Conservation (phyloP, 2,888 invertebrate species). For the Penaeus monodon region DNA sequence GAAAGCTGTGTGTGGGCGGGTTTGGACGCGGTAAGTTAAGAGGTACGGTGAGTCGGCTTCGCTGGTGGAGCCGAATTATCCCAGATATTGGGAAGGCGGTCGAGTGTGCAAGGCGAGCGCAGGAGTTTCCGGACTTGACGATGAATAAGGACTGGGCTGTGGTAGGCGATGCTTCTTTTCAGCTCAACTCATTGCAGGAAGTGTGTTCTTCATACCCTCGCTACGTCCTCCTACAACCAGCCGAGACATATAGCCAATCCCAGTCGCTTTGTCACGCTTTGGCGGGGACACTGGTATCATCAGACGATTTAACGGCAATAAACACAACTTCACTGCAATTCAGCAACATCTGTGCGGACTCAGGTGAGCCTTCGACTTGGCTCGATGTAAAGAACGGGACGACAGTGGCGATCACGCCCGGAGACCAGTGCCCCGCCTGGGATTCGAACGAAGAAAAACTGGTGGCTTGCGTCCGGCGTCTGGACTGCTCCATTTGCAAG, state of each 20-base stretch:
- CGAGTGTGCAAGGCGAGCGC: background rate
- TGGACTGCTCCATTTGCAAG: constrained; percentile 46
- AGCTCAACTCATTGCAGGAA: background rate
- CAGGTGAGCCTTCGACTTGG: constrained; percentile 39
- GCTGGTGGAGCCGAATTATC: constrained; percentile 9
- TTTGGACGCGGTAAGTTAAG: constrained; percentile 5
- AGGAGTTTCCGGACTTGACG: background rate
- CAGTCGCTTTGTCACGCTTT: constrained; percentile 18
- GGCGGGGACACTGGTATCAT: constrained; percentile 5
- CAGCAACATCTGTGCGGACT: constrained; percentile 22
- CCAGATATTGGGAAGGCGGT: background rate
- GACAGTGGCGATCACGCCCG: background rate
- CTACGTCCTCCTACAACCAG: constrained; percentile 20
- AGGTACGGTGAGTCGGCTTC: constrained; percentile 19
- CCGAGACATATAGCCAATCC: constrained; percentile 20
- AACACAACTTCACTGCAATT: background rate
- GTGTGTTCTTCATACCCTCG: constrained; percentile 5
- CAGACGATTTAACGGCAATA: background rate
- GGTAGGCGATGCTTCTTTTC: background rate
- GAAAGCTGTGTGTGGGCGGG: constrained; percentile 30
- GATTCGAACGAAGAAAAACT: background rate
- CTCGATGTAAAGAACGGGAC: background rate
- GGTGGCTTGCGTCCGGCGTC: constrained; percentile 49
- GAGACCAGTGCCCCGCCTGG: constrained; percentile 37
- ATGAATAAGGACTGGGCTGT: constrained; percentile 21